Conservation (phyloP, 2,888 invertebrate species). For the Cerastis rubricosa region DNA sequence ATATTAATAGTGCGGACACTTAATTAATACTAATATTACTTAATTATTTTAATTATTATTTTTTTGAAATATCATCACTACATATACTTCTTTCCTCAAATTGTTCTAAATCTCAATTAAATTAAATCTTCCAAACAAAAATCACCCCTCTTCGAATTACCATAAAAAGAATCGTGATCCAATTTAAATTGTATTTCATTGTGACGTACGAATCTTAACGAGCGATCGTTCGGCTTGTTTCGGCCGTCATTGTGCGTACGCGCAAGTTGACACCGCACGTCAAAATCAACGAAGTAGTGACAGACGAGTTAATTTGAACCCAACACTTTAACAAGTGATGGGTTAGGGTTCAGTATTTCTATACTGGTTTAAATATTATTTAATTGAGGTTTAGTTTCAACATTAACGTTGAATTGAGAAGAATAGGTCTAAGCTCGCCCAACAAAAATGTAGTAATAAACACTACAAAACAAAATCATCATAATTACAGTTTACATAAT, state of each 20-base stretch:
- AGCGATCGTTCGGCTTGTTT: constrained; percentile 68
- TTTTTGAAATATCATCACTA: too few species aligned
- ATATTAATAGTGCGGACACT: too few species aligned
- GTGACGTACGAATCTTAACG: constrained; percentile 63
- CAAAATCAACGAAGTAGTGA: constrained; percentile 84
- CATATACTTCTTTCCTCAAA: background rate
- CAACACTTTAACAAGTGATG: constrained; percentile 71
- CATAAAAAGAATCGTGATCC: constrained; percentile 74
- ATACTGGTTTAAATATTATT: constrained; percentile 8
- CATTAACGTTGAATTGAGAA: background rate
- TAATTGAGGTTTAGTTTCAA: background rate
- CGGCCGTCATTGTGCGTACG: constrained; percentile 77
- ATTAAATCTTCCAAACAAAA: constrained; percentile 7
- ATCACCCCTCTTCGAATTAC: constrained; percentile 51
- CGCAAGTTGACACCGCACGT: constrained; percentile 82
- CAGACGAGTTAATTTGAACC: constrained; percentile 87
- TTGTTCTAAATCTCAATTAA: background rate
- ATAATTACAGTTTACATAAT: background rate
- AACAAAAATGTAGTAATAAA: background rate
- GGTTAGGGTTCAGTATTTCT: constrained; percentile 64
- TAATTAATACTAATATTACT: too few species aligned
- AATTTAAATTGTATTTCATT: constrained; percentile 77
- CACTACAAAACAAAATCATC: background rate
- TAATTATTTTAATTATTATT: too few species aligned
- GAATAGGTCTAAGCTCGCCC: background rate